Base-by-base conservation (phyloP, 2,797 vertebrate species). In the Chelmon rostratus region DNA sequence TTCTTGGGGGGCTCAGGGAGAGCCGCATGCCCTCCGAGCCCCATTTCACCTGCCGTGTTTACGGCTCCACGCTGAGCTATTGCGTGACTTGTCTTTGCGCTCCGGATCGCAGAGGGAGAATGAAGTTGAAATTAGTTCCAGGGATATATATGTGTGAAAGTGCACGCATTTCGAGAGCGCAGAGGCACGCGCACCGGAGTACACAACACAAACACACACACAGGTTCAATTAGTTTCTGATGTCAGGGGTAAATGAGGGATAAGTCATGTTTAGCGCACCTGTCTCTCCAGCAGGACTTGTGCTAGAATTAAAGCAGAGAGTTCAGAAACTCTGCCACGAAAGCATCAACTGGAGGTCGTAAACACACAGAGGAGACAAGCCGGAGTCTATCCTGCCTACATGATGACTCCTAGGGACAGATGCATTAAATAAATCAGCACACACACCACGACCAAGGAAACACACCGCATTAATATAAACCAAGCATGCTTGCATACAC, bases 191-290 rank as follows among this genome's bases (percentile, higher is more conserved):
- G 33, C 19, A 16, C 18, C 23, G 10, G 35, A 21, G 49, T 2
- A 42, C n/a, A 15, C 64, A 72, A 70, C 58, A 76, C 71, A 79
- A 53, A 73, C 61, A 63, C 49, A 71, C 69, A 68, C 54, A 70
- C 62, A 57, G 58, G 81, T 86, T 86, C 83, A 93, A 90, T 91
- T 88, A 90, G 76, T 78, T 79, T 83, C 78, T 85, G 74, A 58
- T 82, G 25, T 35, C 47, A 5, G 52, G 47, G 52, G 40, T 78
- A 68, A 68, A 75, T 77, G 67, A 83, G 44, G 78, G 70, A 91
- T 94, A 93, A 89, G 86, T 92, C 90, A 90, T 85, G 85, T 93
- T 92, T 84, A 92, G 77, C 50, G 68, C 79, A 82, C 79, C 87
- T 87, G 91, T 91, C 91, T 85, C 74, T 81, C 69, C 72, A 56